Base-by-base conservation (phyloP, 2,113 vertebrate species). In the Osmerus eperlanus region DNA sequence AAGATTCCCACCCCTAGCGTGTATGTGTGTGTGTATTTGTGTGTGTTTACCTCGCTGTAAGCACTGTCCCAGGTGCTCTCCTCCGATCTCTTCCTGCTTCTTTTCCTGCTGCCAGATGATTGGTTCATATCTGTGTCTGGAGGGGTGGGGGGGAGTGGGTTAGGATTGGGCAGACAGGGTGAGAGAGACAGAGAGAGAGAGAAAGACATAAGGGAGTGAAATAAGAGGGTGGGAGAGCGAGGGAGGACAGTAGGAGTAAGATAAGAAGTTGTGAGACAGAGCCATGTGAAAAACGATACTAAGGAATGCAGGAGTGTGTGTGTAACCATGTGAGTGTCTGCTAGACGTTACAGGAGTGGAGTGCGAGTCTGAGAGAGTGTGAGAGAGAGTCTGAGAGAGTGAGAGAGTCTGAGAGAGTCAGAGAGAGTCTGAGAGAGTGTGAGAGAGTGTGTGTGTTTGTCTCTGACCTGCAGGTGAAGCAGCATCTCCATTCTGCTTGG, bases 401-500 rank as follows among this genome's bases (percentile, higher is more conserved):
- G 36, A 14, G 65, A 66, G 65, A 65, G 16, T 41, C 29, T 58
- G 21, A 58, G 15, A 58, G n/a, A 23, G 19, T 63, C 7, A 41
- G 62, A 25, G 36, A 21, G 52, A 74, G 53, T 62, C 19, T 63
- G 25, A 36, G 23, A 18, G 55, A 66, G 52, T 62, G 13, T 47
- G 19, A 47, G 41, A 18, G 16, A 52, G 58, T 72, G 32, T 29
- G 60, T 36, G 28, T 36, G 21, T 4, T 59, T 19, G 47, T 25
- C 8, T 3, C 29, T 53, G n/a, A 91, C 90, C 91, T 79, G 90
- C 86, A 55, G 91, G 88, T 0, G 91, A 91, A 29, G 90, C 87
- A 0, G 92, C 89, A 0, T 84, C 92, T 28, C 90, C 89, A 2
- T 86, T 90, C 81, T 89, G 89, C 76, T 92, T 93, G 71, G 89